phyloP scores from a whole-genome alignment of 2,888 invertebrate genomes.

The Dione juno region DNA sequence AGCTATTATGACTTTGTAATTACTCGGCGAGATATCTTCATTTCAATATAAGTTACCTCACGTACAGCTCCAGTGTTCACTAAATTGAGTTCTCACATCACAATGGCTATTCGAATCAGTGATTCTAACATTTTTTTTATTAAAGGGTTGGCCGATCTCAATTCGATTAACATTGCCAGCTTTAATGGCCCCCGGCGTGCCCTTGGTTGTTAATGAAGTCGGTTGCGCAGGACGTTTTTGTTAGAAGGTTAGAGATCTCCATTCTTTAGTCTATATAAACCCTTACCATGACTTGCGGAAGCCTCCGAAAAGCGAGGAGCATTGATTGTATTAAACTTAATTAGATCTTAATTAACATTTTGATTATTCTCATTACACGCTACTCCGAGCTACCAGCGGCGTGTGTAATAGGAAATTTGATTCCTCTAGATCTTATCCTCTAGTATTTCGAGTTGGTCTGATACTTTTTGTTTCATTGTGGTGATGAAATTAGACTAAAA shows the following conservation, averaged over 20 bases:
- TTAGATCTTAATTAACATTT: conserved; percentile 84
- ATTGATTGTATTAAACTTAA: conserved; percentile 84
- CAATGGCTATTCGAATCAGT: conserved; percentile 75
- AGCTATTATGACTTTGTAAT: conserved; percentile 23
- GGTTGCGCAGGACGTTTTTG: conserved; percentile 43
- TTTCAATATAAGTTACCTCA: conserved; percentile 69
- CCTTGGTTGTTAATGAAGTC: conserved; percentile 46
- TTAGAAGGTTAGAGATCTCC: conserved; percentile 66
- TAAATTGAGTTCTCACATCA: conserved; percentile 83
- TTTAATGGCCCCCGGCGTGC: conserved; percentile 53
- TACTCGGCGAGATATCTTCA: conserved; percentile 65
- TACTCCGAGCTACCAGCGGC: conserved; percentile 76
- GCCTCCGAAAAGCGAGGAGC: conserved; percentile 79
- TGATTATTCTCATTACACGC: conserved; percentile 82
- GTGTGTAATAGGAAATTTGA: conserved; percentile 77
- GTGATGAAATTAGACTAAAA: conserved; percentile 69
- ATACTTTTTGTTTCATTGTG: conserved; percentile 57
- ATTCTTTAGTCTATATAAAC: conserved; percentile 59
- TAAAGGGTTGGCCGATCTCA: conserved; percentile 82
- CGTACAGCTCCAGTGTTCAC: conserved; percentile 66
- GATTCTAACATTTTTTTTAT: conserved; percentile 78
- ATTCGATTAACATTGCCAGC: conserved; percentile 76
- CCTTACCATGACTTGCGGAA: conserved; percentile 79
- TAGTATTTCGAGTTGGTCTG: conserved; percentile 66
- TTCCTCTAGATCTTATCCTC: conserved; percentile 71